phyloP scores from a whole-genome alignment of 2,113 vertebrate genomes.

The Mixornis gularis region DNA sequence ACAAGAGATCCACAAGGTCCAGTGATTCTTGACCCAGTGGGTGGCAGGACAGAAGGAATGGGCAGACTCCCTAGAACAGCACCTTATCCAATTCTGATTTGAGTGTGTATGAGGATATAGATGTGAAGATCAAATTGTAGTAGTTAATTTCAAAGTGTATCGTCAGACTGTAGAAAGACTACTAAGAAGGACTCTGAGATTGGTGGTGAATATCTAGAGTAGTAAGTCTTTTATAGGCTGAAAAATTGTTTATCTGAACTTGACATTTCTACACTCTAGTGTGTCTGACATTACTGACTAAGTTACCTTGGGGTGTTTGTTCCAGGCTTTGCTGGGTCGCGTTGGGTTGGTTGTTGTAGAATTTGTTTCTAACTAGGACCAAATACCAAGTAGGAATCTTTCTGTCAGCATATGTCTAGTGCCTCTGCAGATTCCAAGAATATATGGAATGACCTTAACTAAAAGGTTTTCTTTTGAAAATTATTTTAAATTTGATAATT shows the following conservation, averaged over 20 bases:
- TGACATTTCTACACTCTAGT: rapidly evolving
- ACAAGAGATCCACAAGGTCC: rapidly evolving
- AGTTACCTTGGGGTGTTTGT: background rate
- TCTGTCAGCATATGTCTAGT: background rate
- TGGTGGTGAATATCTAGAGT: background rate
- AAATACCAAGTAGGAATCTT: background rate
- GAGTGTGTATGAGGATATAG: background rate
- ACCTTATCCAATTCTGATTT: background rate
- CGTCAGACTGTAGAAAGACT: background rate
- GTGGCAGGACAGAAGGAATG: background rate
- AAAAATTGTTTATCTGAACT: background rate
- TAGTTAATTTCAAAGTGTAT: background rate
- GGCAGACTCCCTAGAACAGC: background rate
- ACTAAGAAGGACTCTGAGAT: background rate
- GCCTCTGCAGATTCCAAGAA: background rate
- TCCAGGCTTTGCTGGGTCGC: background rate
- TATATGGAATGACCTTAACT: background rate
- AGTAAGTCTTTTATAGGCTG: background rate
- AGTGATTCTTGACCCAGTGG: background rate
- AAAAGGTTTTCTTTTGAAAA: background rate
- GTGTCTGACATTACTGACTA: background rate
- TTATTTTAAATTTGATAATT: background rate
- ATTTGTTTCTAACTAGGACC: background rate
- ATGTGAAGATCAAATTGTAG: background rate
- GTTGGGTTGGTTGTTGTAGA: background rate